Evolutionary conservation across 2,888 invertebrate genomes (phyloP).

Genomic region (Drosophila mimica): DNA sequence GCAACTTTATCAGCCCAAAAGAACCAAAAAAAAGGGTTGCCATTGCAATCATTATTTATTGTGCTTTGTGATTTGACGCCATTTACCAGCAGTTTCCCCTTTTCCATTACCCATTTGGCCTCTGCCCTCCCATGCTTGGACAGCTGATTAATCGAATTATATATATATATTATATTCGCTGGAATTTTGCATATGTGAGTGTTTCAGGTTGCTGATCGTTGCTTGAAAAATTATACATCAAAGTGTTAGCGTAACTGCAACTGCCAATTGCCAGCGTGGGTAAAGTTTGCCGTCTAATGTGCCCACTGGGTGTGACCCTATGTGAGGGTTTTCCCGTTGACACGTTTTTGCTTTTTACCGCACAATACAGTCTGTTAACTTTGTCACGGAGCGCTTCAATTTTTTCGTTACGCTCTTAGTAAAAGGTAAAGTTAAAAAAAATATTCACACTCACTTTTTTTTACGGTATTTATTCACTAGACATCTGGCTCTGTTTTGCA

Average conservation of each 20-base stretch:
- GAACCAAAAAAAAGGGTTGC: slow-evolving; percentile 48
- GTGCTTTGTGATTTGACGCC: slow-evolving; percentile 80
- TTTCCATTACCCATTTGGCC: background rate
- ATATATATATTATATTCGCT: slow-evolving; percentile 35
- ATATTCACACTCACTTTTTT: background rate
- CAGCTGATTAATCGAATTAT: slow-evolving; percentile 72
- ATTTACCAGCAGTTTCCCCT: slow-evolving; percentile 47
- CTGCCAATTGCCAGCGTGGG: slow-evolving; percentile 42
- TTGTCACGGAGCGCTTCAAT: slow-evolving; percentile 7
- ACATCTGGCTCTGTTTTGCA: background rate
- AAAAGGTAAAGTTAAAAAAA: slow-evolving; percentile 5
- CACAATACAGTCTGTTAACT: slow-evolving; percentile 15
- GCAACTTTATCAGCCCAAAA: slow-evolving; percentile 13
- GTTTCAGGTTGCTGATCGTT: background rate
- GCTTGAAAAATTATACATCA: slow-evolving; percentile 38
- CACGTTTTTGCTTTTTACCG: slow-evolving; percentile 54
- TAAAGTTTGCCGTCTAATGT: slow-evolving; percentile 16
- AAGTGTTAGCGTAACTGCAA: slow-evolving; percentile 29
- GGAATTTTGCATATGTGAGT: slow-evolving; percentile 46
- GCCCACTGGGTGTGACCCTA: background rate
- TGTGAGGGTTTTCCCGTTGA: background rate
- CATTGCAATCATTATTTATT: slow-evolving; percentile 70
- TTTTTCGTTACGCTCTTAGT: slow-evolving; percentile 10
- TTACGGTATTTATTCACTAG: background rate
- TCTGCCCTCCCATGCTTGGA: slow-evolving; percentile 3